Percentiles rank a stretch among this genome's conserved stretches.
phyloP scores from a whole-genome alignment of 2,113 vertebrate genomes.

The Apteryx mantelli region DNA sequence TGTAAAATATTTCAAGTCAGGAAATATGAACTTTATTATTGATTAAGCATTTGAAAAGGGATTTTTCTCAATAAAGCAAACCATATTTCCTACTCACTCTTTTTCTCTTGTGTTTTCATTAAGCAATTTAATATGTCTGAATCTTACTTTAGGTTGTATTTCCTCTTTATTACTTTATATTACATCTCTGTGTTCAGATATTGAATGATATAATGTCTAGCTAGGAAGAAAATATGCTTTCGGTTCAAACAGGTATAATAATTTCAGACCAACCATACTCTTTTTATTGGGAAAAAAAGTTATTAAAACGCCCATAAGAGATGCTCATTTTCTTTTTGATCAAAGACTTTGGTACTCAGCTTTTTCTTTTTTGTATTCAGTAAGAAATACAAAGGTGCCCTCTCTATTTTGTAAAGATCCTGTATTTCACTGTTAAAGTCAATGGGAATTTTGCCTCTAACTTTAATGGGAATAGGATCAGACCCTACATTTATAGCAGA shows the following conservation, averaged over 20 bases:
- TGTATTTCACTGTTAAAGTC: not conserved
- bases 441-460: not conserved
- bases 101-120: constrained; percentile 70
- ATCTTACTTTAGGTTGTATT: constrained; percentile 63
- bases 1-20: constrained; percentile 29
- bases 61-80: constrained; percentile 69
- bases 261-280: constrained; percentile 53
- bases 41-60: constrained; percentile 61
- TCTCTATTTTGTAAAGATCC: constrained; percentile 18
- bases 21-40: constrained; percentile 63
- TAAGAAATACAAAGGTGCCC: constrained; percentile 21
- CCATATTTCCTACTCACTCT: constrained; percentile 28
- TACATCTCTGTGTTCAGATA: constrained; percentile 60
- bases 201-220: constrained; percentile 65
- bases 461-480: not conserved
- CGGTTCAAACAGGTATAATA: constrained; percentile 63
- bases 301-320: not conserved
- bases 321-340: constrained; percentile 45
- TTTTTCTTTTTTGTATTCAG: constrained; percentile 36
- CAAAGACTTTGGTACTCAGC: not conserved
- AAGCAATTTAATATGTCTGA: constrained; percentile 72
- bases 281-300: constrained; percentile 56
- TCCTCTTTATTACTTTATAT: constrained; percentile 76
- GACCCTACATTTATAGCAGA: not conserved
- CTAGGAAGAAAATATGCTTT: constrained; percentile 61